Percentiles rank a stretch among this genome's conserved stretches.
phyloP scores from a whole-genome alignment of 2,888 invertebrate species.

The Dryobotodes eremita region DNA sequence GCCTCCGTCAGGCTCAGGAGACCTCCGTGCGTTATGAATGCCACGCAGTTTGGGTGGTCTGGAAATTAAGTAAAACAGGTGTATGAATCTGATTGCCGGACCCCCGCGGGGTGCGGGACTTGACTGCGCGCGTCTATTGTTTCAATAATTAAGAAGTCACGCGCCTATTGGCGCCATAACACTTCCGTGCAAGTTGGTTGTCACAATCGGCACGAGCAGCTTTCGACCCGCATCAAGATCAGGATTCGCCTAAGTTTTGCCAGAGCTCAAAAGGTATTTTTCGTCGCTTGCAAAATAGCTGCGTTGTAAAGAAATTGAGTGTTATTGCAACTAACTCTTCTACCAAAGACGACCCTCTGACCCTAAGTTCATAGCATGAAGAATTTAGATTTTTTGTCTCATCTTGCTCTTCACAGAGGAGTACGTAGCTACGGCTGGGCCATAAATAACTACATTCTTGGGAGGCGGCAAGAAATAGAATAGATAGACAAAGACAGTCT shows the following conservation, averaged over 20 bases:
- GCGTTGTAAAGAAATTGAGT: neutral
- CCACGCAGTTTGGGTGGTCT: constrained; percentile 92
- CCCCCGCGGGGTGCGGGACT: neutral
- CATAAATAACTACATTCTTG: neutral
- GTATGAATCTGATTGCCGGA: neutral
- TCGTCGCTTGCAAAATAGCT: neutral
- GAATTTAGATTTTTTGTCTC: neutral
- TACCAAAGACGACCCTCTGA: neutral
- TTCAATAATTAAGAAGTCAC: neutral
- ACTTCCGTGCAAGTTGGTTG: neutral
- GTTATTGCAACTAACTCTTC: neutral
- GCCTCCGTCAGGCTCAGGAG: constrained; percentile 89
- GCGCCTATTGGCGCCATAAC: neutral
- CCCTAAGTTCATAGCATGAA: neutral
- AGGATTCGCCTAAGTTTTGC: neutral
- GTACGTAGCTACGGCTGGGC: neutral
- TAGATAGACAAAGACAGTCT: neutral
- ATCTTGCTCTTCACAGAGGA: neutral
- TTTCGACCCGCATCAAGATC: neutral
- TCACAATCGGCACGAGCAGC: neutral
- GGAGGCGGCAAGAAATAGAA: neutral
- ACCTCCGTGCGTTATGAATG: constrained; percentile 88
- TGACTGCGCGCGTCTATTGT: neutral
- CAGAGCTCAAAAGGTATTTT: neutral
- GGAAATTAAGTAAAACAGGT: constrained; percentile 25